Evolutionary conservation across 1,140 invertebrate species (phyloP).

Genomic region (Rhopalosiphum maidis): DNA sequence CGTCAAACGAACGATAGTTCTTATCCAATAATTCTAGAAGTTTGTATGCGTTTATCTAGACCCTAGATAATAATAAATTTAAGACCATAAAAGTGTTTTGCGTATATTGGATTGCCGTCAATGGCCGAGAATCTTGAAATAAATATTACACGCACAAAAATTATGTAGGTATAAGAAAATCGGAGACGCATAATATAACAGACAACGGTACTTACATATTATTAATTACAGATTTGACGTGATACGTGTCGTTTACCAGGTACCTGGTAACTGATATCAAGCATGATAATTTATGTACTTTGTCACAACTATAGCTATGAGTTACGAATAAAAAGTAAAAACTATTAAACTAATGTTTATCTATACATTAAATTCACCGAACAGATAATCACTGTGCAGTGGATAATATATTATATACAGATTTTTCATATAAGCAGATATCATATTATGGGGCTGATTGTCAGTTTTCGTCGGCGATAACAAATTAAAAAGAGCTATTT

Average conservation of each 20-base stretch:
- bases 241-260: neutral
- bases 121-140: neutral
- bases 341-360: neutral
- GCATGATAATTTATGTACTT: neutral
- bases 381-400: neutral
- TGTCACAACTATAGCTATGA: neutral
- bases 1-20: neutral
- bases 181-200: neutral
- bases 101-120: neutral
- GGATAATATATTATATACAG: neutral
- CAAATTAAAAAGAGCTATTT: neutral
- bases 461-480: neutral
- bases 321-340: neutral
- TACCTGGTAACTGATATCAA: neutral
- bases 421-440: neutral
- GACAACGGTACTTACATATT: neutral
- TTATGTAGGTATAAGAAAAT: neutral
- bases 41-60: neutral
- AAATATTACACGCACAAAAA: neutral
- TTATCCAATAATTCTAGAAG: neutral
- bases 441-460: neutral
- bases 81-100: neutral
- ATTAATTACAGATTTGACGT: neutral
- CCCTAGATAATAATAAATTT: neutral
- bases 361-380: neutral